Conservation (phyloP, 2,888 invertebrate species). For the Atherix ibis region DNA sequence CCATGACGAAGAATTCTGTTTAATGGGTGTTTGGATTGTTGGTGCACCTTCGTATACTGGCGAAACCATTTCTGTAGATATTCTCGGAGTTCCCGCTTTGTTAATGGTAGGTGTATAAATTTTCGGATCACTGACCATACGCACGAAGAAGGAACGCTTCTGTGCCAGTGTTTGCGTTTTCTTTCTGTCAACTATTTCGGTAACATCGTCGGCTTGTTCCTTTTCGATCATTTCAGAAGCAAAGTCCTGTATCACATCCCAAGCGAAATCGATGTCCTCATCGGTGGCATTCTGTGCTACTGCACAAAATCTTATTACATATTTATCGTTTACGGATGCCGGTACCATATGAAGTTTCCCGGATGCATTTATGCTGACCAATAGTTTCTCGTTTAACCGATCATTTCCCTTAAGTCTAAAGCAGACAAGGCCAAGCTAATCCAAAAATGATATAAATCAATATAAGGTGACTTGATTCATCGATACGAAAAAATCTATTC, state of each 20-base stretch:
- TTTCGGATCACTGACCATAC: conserved; percentile 96
- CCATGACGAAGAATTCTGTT: conserved; percentile 53
- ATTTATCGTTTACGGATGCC: conserved; percentile 74
- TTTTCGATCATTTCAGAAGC: conserved; percentile 65
- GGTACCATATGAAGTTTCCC: conserved; percentile 96
- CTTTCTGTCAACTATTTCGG: conserved; percentile 56
- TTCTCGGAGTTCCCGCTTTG: conserved; percentile 47
- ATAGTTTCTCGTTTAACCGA: conserved; percentile 75
- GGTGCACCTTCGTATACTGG: conserved; percentile 25
- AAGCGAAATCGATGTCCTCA: conserved; percentile 69
- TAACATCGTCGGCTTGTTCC: conserved; percentile 47
- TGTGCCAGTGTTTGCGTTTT: conserved; percentile 69
- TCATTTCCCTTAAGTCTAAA: conserved; percentile 69
- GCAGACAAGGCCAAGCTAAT: conserved; percentile 78
- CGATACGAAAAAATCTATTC: no score
- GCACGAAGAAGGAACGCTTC: conserved; percentile 90
- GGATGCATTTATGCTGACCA: conserved; percentile 86
- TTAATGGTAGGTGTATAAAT: conserved; percentile 86
- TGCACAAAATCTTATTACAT: conserved; percentile 87
- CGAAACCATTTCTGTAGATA: conserved; percentile 27
- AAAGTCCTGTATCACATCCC: conserved; percentile 69
- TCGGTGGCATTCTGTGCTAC: conserved; percentile 79
- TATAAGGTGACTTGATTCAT: no score
- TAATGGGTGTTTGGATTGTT: conserved; percentile 28
- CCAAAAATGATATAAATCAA: no score